These are phyloP conservation scores for Noctua janthina DNA, from an alignment of 2,888 invertebrate species.

Conservation along the genomic window DNA sequence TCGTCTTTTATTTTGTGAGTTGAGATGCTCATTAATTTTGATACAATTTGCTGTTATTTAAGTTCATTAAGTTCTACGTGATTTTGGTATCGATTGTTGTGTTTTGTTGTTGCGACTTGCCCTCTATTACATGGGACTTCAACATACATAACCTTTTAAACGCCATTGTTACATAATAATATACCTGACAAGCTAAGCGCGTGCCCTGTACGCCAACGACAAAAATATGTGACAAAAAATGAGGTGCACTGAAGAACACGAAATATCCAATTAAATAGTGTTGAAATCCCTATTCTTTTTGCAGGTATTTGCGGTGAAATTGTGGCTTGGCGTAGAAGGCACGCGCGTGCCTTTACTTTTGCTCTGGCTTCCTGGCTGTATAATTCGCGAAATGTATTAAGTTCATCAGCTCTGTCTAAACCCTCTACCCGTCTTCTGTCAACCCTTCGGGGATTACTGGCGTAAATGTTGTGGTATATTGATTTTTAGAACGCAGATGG, in stretches of 20 bases:
- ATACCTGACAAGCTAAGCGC: too few relatives aligned
- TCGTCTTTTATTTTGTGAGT: slow-evolving; percentile 47
- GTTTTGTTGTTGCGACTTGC: not conserved
- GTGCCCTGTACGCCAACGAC: too few relatives aligned
- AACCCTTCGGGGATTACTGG: not conserved
- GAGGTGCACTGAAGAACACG: too few relatives aligned
- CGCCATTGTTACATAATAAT: too few relatives aligned
- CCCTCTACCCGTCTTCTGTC: not conserved
- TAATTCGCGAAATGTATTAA: not conserved
- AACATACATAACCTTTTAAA: not conserved
- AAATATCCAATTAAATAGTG: too few relatives aligned
- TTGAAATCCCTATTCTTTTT: too few relatives aligned
- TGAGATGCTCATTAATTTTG: slow-evolving; percentile 28
- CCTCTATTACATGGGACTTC: not conserved
- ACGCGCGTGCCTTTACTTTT: too few relatives aligned
- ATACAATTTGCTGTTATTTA: slow-evolving; percentile 19
- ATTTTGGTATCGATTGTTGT: too few relatives aligned
- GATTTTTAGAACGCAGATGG: not conserved
- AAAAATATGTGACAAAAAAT: too few relatives aligned
- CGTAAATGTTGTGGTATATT: not conserved
- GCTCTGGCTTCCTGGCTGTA: too few relatives aligned
- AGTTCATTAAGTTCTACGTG: not conserved
- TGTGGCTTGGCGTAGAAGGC: too few relatives aligned
- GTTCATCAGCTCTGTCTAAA: not conserved
- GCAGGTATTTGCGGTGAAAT: too few relatives aligned